Evolutionary conservation across 2,797 vertebrate species (phyloP).

Genomic region (Hippocampus kuda): DNA sequence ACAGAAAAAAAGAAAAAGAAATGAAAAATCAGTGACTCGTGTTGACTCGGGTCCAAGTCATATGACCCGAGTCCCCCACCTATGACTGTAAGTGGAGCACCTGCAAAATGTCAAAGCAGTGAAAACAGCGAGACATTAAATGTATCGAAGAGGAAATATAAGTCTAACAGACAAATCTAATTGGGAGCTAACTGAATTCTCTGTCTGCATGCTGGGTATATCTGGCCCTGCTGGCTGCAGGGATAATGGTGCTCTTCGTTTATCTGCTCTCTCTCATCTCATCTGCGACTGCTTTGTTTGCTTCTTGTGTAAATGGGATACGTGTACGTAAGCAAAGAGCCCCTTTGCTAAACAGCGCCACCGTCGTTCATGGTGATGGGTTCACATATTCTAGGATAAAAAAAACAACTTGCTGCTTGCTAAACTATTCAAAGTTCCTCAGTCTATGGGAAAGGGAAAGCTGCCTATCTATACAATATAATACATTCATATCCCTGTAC

Average conservation of each 20-base stretch:
- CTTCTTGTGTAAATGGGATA: constrained; percentile 19
- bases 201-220: constrained; percentile 60
- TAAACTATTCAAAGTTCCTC: not conserved
- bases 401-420: not conserved
- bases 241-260: constrained; percentile 52
- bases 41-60: too few species aligned
- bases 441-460: not conserved
- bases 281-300: constrained; percentile 46
- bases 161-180: constrained; percentile 59
- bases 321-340: constrained; percentile 30
- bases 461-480: not conserved
- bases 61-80: too few species aligned
- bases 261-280: constrained; percentile 58
- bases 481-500: constrained; percentile 15
- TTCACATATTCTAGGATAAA: constrained; percentile 7
- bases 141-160: constrained; percentile 55
- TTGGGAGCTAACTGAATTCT: constrained; percentile 58
- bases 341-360: constrained; percentile 22
- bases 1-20: too few species aligned
- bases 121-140: constrained; percentile 47
- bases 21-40: too few species aligned
- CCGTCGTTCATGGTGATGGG: constrained; percentile 40
- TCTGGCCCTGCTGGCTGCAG: constrained; percentile 50
- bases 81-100: constrained; percentile 4
- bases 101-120: constrained; percentile 41